phyloP scores from a whole-genome alignment of 2,888 invertebrate genomes.

The Drosophila prolongata region DNA sequence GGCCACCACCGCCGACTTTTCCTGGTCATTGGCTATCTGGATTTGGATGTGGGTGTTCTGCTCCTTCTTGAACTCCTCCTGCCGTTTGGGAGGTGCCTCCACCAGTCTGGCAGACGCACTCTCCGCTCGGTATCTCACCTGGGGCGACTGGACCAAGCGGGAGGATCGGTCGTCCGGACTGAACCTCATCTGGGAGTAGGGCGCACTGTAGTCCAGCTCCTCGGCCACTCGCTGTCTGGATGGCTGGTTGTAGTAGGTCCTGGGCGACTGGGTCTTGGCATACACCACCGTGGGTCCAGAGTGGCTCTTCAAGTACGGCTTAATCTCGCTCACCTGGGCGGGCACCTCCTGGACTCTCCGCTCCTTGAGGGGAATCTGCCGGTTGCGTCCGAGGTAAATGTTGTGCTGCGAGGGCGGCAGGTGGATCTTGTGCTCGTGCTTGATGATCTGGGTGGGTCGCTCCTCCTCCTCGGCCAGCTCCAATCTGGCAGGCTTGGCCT shows the following conservation, averaged over 20 bases:
- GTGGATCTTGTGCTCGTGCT: slow-evolving; percentile 80
- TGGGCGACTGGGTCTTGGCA: slow-evolving; percentile 50
- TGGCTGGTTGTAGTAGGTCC: slow-evolving; percentile 50
- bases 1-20: slow-evolving; percentile 66
- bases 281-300: slow-evolving; percentile 69
- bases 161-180: slow-evolving; percentile 55
- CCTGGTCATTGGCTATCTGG: slow-evolving; percentile 67
- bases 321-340: slow-evolving; percentile 75
- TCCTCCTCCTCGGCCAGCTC: slow-evolving; percentile 56
- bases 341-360: slow-evolving; percentile 49
- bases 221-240: slow-evolving; percentile 61
- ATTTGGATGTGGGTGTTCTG: slow-evolving; percentile 74
- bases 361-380: slow-evolving; percentile 53
- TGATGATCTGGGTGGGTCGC: slow-evolving; percentile 60
- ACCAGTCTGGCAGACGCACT: slow-evolving; percentile 53
- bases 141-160: slow-evolving; percentile 35
- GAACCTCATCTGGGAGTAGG: slow-evolving; percentile 79
- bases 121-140: slow-evolving; percentile 70
- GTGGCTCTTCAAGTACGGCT: slow-evolving; percentile 67
- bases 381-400: slow-evolving; percentile 70
- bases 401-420: slow-evolving; percentile 81
- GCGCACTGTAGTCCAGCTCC: slow-evolving; percentile 77
- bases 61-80: slow-evolving; percentile 25
- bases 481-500: slow-evolving; percentile 75
- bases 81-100: slow-evolving; percentile 33